Base-by-base conservation (phyloP, 2,113 vertebrate species). In the Astur gentilis region DNA sequence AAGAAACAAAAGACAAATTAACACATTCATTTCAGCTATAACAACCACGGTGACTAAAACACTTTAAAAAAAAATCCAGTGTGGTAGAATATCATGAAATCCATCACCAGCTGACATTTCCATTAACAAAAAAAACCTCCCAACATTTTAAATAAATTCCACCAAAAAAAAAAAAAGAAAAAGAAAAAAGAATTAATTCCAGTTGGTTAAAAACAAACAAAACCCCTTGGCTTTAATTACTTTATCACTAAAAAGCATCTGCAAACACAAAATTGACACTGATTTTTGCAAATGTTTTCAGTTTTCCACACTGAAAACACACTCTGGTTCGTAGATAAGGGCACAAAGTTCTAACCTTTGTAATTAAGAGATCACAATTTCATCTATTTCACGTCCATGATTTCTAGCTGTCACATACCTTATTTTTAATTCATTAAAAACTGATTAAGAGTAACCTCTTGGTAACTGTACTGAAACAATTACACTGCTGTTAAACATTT, bases 1-100 rank as follows among this genome's bases (percentile, higher is more conserved):
- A 87, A 61, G 62, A 77, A 97, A 88, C 19, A 45, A 83, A 97
- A 93, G 27, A 57, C 65, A 92, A 95, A 96, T 31, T 27, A 95
- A 71, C 6, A 20, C 29, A 76, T 92, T 87, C 32, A 64, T 75
- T 81, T 89, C 80, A 91, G 90, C 89, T 61, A 0, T 58, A 92
- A 75, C 26, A 50, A 73, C 42, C 52, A 49, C 29, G 55, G 60
- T 54, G 25, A 87, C n/a, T 55, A 38, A 44, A 67, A 71, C 25
- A 54, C 18, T 70, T 61, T 25, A 19, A 26, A n/a, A 52, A 13
- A 25, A 38, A 71, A 40, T 25, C 36, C 16, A 44, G 1, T 10
- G 9, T 34, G 4, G 25, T 23, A 65, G 58, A 86, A 78, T 64
- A 65, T 44, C 22, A 62, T 14, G 1, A 84, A 58, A 90, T 27